phyloP scores from a whole-genome alignment of 2,113 vertebrate species.

The Alouatta palliata region DNA sequence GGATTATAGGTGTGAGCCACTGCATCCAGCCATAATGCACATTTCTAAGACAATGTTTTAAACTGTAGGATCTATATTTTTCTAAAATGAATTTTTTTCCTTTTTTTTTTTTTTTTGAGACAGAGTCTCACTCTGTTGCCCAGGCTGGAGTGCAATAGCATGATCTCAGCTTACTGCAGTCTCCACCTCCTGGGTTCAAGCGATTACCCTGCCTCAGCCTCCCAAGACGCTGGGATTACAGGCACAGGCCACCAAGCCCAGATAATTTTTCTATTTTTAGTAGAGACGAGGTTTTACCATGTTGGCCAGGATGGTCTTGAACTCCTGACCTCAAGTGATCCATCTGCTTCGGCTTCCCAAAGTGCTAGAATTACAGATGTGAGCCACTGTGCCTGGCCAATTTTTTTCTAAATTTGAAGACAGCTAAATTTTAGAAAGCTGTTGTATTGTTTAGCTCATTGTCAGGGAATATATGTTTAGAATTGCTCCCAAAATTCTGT shows the following conservation, averaged over 20 bases:
- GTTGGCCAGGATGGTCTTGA: neutral
- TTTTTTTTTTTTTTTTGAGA: too few species aligned
- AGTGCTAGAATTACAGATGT: neutral
- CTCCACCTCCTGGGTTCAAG: too few species aligned
- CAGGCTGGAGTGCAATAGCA: too few species aligned
- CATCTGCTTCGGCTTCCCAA: neutral
- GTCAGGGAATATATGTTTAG: conserved; percentile 44
- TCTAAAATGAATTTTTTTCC: conserved; percentile 3
- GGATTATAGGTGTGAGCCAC: too few species aligned
- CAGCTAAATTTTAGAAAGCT: conserved; percentile 48
- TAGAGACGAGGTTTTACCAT: neutral
- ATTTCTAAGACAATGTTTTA: neutral
- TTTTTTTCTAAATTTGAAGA: neutral
- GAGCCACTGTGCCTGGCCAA: neutral
- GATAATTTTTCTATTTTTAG: neutral
- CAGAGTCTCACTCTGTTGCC: too few species aligned
- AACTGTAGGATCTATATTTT: neutral
- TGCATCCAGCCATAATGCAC: neutral
- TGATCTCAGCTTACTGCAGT: too few species aligned
- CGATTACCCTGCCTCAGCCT: too few species aligned
- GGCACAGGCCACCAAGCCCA: too few species aligned
- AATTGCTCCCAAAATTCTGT: conserved; percentile 48
- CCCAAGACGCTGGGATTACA: too few species aligned
- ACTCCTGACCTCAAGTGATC: neutral
- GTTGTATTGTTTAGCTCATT: conserved; percentile 25